Evolutionary conservation across 2,113 vertebrate species (phyloP).

Genomic region (Kobus ellipsiprymnus): DNA sequence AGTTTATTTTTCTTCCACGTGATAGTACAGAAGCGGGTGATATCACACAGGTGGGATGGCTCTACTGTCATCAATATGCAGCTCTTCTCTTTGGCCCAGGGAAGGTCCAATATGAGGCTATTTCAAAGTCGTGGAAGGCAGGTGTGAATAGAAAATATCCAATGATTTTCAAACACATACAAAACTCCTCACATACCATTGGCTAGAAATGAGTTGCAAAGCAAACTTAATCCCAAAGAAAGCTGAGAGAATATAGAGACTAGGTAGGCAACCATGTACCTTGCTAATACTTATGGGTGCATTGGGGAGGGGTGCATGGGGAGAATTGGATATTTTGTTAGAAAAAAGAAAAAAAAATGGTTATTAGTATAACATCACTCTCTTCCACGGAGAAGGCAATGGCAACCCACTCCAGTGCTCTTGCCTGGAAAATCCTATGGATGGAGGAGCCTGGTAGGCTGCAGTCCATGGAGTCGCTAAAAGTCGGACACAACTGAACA

Average conservation of each 20-base stretch:
- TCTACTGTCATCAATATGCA: not conserved
- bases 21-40: not conserved
- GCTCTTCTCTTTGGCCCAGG: not conserved
- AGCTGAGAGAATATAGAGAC: not conserved
- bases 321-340: not conserved
- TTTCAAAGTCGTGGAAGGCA: not conserved
- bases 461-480: no score
- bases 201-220: not conserved
- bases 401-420: no score
- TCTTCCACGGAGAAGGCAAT: not conserved
- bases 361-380: not conserved
- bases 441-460: no score
- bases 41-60: not conserved
- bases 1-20: not conserved
- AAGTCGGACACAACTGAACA: no score
- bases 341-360: not conserved
- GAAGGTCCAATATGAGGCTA: not conserved
- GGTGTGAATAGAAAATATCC: not conserved
- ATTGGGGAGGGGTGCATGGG: not conserved
- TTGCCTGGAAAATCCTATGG: no score
- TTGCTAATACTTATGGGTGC: not conserved
- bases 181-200: not conserved
- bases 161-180: not conserved
- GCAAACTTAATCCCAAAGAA: not conserved
- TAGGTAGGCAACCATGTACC: not conserved